A percentile compares a stretch with the other conserved stretches of the same genome.
Conservation (phyloP, 2,888 invertebrate genomes). For the Bellardia pandia region DNA sequence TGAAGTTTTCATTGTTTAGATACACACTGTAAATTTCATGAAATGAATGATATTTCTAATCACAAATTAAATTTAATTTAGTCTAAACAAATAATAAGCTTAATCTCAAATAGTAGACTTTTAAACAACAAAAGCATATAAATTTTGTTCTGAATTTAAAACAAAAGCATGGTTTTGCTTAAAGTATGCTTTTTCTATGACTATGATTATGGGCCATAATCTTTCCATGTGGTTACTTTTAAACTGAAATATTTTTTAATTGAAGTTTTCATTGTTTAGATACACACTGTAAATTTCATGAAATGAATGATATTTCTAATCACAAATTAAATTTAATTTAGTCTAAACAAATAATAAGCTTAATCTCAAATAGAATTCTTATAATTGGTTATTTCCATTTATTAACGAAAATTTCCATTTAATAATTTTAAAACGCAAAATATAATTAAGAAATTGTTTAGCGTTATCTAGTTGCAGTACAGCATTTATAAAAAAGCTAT, state of each 20-base stretch:
- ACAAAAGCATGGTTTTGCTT: too few species aligned
- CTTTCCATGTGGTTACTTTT: too few species aligned
- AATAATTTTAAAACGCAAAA: neutral
- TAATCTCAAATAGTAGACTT: slow-evolving; percentile 8
- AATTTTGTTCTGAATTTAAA: too few species aligned
- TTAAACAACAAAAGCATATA: too few species aligned
- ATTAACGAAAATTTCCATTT: neutral
- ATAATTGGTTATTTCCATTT: slow-evolving; percentile 23
- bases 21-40: neutral
- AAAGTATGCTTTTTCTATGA: too few species aligned
- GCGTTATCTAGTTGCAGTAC: neutral
- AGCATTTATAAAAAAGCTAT: neutral
- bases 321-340: neutral
- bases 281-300: neutral
- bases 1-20: neutral
- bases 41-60: neutral
- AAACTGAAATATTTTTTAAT: too few species aligned
- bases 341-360: slow-evolving; percentile 10
- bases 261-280: neutral
- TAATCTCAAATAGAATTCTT: neutral
- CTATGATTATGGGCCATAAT: too few species aligned
- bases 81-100: slow-evolving; percentile 9
- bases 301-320: neutral
- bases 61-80: neutral
- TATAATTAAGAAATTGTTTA: neutral